Evolutionary conservation across 2,113 vertebrate species (phyloP).

Genomic region (Chelonoidis abingdonii): DNA sequence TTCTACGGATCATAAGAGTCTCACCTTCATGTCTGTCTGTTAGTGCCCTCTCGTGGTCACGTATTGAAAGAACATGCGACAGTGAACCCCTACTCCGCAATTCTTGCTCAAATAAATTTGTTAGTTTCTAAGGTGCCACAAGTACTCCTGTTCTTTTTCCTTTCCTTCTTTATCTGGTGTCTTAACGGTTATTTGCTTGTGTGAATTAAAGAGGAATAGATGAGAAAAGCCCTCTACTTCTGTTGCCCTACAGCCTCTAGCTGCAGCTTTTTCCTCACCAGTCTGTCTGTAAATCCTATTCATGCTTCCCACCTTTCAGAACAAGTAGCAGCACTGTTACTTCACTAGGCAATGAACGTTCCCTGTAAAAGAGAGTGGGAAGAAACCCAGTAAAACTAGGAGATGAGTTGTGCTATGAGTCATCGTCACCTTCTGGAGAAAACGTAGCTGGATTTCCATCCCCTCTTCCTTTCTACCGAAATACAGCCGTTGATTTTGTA

Average conservation of each 20-base stretch:
- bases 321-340: background rate
- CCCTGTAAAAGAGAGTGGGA: background rate
- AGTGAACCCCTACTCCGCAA: background rate
- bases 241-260: background rate
- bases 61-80: background rate
- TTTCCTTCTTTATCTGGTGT: background rate
- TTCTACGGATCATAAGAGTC: background rate
- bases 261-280: background rate
- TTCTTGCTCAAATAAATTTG: too few species aligned
- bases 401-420: background rate
- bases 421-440: background rate
- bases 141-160: background rate
- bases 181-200: background rate
- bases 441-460: background rate
- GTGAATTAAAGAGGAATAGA: background rate
- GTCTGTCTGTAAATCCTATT: background rate
- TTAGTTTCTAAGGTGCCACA: too few species aligned
- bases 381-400: background rate
- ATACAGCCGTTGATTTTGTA: background rate
- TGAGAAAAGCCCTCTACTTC: background rate
- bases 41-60: rapidly evolving
- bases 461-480: background rate
- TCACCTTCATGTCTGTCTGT: rapidly evolving
- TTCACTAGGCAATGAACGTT: background rate
- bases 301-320: background rate